Percentiles rank a stretch among this genome's conserved stretches.
Evolutionary conservation across 2,797 vertebrate genomes (phyloP).

Genomic region (Molossus molossus): DNA sequence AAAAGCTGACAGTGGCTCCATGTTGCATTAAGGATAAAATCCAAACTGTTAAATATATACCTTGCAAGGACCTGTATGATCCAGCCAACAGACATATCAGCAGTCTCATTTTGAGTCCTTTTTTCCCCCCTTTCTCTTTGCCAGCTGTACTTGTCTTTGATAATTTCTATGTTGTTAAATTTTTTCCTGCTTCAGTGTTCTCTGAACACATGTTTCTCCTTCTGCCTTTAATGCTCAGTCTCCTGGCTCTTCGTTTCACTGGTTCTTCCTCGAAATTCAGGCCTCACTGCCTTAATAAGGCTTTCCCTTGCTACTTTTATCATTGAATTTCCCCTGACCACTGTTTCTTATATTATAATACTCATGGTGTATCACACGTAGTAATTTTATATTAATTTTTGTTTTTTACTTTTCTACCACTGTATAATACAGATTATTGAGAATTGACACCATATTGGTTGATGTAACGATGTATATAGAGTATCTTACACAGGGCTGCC

Average conservation of each 20-base stretch:
- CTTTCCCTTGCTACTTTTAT: neutral
- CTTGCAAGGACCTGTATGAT: conserved; percentile 56
- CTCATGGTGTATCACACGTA: neutral
- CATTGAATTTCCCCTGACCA: neutral
- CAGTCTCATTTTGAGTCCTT: conserved; percentile 55
- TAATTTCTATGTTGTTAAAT: conserved; percentile 75
- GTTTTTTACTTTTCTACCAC: neutral
- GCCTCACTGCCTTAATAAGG: neutral
- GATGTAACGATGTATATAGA: neutral
- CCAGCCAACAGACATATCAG: conserved; percentile 35
- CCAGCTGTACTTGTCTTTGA: conserved; percentile 64
- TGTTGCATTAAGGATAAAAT: conserved; percentile 72
- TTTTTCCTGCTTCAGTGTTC: conserved; percentile 58
- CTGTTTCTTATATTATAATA: conserved; percentile 6
- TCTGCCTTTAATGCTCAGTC: conserved; percentile 51
- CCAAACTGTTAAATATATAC: conserved; percentile 61
- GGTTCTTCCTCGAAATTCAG: conserved; percentile 63
- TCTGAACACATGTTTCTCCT: conserved; percentile 68
- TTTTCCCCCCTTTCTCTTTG: neutral
- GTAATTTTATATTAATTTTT: conserved; percentile 37
- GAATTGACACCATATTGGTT: neutral
- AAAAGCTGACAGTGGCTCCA: neutral
- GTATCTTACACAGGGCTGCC: neutral
- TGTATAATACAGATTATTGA: neutral
- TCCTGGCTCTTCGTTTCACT: conserved; percentile 52